Percentiles rank a stretch among this genome's conserved stretches.
Conservation (phyloP, 64 coral and sea anemone genomes). For the Montipora cactus region DNA sequence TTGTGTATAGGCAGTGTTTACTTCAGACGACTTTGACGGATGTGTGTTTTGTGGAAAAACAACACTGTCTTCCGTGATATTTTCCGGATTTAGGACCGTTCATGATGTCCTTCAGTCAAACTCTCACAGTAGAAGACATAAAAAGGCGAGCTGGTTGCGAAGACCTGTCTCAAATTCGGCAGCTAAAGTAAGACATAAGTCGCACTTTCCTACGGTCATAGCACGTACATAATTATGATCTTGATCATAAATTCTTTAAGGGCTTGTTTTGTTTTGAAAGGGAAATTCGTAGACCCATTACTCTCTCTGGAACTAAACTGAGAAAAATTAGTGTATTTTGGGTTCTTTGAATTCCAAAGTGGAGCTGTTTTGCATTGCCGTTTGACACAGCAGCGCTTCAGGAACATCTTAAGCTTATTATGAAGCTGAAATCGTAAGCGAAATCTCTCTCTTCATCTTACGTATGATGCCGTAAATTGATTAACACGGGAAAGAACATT, state of each 20-base stretch:
- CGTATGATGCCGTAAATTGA: background rate
- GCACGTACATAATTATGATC: too few species aligned
- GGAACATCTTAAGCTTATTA: too few species aligned
- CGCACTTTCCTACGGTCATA: background rate
- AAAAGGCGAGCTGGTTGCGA: conserved; percentile 70
- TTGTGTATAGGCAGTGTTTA: conserved; percentile 24
- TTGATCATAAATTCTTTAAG: background rate
- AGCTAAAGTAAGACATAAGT: conserved; percentile 63
- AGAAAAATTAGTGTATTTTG: too few species aligned
- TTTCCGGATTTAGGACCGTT: background rate
- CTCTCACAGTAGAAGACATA: conserved; percentile 80
- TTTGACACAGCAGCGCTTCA: too few species aligned
- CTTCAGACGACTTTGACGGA: background rate
- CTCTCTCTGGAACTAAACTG: background rate
- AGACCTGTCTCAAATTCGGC: conserved; percentile 79
- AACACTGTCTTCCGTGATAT: background rate
- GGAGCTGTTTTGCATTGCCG: too few species aligned
- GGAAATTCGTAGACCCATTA: too few species aligned
- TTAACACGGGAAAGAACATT: background rate
- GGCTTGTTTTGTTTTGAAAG: background rate
- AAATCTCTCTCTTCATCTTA: too few species aligned
- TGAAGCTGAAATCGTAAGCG: too few species aligned
- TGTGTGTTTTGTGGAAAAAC: background rate
- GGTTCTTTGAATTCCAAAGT: too few species aligned
- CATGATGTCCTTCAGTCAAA: conserved; percentile 28